phyloP scores from a whole-genome alignment of 2,888 invertebrate genomes.

The Caenorhabditis zanzibari region DNA sequence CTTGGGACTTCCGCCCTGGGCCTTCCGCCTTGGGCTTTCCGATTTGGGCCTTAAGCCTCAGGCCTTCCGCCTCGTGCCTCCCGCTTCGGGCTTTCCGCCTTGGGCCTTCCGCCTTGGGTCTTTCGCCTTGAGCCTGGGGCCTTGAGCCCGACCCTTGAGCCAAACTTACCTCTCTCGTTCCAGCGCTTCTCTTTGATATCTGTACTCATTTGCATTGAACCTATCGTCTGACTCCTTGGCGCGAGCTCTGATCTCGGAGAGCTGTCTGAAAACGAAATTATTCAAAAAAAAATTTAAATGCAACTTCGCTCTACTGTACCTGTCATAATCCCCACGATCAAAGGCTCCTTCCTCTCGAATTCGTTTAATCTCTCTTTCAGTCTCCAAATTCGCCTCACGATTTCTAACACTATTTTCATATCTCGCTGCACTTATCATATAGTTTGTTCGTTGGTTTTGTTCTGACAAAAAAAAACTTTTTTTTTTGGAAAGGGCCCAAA shows the following conservation, averaged over 20 bases:
- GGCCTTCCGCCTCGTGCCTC: too few relatives aligned
- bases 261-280: too few relatives aligned
- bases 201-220: not conserved
- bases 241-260: not conserved
- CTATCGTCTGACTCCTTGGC: not conserved
- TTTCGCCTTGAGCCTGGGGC: too few relatives aligned
- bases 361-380: conserved; percentile 4
- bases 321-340: not conserved
- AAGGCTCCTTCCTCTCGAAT: not conserved
- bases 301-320: not conserved
- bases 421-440: not conserved
- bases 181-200: not conserved
- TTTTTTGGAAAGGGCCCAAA: not conserved
- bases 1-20: too few relatives aligned
- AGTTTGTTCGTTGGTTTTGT: not conserved
- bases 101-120: too few relatives aligned
- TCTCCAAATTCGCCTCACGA: not conserved
- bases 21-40: too few relatives aligned
- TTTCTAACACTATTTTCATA: not conserved
- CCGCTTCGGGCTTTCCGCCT: too few relatives aligned
- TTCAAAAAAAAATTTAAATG: too few relatives aligned
- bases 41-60: too few relatives aligned
- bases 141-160: too few relatives aligned
- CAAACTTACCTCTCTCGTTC: not conserved
- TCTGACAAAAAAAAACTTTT: not conserved